These are phyloP conservation scores for Martes martes DNA, from an alignment of 2,113 vertebrate genomes.

Conservation along the genomic window DNA sequence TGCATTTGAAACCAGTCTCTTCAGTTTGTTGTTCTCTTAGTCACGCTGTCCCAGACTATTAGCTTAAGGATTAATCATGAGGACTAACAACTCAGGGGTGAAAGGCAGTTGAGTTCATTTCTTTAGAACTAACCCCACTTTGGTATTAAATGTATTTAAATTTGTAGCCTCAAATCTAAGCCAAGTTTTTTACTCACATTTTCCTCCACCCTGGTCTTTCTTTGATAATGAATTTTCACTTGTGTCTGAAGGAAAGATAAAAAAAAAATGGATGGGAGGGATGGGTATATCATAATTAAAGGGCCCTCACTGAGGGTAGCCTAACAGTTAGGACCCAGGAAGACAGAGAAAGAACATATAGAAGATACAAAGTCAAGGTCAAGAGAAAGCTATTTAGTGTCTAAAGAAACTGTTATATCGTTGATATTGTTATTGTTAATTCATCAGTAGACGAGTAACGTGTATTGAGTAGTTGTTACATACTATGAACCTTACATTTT, in stretches of 20 bases:
- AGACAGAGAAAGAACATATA: background rate
- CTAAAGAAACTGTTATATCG: background rate
- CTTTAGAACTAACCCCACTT: constrained; percentile 36
- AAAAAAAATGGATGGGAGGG: background rate
- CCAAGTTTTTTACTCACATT: constrained; percentile 1
- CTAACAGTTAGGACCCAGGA: background rate
- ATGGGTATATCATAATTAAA: background rate
- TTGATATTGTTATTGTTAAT: background rate
- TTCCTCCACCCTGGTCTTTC: background rate
- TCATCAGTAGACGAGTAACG: background rate
- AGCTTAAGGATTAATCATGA: constrained; percentile 34
- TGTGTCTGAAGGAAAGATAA: background rate
- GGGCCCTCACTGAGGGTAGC: background rate
- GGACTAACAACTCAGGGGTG: constrained; percentile 14
- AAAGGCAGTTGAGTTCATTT: constrained; percentile 51
- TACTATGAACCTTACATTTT: background rate
- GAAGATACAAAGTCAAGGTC: background rate
- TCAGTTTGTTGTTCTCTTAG: constrained; percentile 16
- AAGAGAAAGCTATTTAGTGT: background rate
- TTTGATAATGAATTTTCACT: constrained; percentile 1
- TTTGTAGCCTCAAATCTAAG: background rate
- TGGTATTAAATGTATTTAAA: background rate
- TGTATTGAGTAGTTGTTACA: background rate
- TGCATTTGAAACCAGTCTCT: background rate
- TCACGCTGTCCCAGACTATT: constrained; percentile 33